These are phyloP conservation scores for Strongylocentrotus purpuratus DNA, from an alignment of 35 echinoderm and acorn worm species.

Conservation along the genomic window DNA sequence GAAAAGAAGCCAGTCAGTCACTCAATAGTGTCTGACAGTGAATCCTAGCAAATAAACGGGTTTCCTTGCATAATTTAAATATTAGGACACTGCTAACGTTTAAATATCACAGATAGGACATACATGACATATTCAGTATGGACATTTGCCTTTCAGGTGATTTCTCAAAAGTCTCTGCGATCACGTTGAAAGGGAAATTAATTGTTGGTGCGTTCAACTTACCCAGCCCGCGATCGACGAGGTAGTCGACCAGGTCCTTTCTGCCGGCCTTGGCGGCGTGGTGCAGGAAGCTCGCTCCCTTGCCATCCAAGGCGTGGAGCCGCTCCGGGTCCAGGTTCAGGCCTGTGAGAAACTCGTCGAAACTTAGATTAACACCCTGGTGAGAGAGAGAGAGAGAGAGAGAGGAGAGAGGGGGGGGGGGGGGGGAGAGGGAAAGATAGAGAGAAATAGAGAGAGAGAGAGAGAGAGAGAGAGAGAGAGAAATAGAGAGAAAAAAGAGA, in stretches of 20 bases:
- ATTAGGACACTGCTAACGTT: too few species aligned
- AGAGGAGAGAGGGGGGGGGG: not conserved
- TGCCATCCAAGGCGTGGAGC: slow-evolving; percentile 33
- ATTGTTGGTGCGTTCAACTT: not conserved
- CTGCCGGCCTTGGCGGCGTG: slow-evolving; percentile 48
- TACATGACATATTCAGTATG: too few species aligned
- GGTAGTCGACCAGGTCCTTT: slow-evolving; percentile 51
- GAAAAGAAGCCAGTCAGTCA: too few species aligned
- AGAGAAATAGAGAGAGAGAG: not conserved
- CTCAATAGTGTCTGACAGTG: too few species aligned
- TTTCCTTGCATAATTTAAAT: too few species aligned
- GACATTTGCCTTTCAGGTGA: too few species aligned
- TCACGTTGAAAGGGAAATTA: too few species aligned
- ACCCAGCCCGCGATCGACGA: slow-evolving; percentile 50
- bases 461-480: not conserved
- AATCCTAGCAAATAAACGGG: too few species aligned
- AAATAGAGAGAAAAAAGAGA: not conserved
- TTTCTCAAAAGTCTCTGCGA: too few species aligned
- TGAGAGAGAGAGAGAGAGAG: not conserved
- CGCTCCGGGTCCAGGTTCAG: slow-evolving; percentile 37
- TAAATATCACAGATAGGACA: too few species aligned
- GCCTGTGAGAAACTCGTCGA: slow-evolving; percentile 58
- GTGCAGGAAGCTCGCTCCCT: slow-evolving; percentile 59
- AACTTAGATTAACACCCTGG: slow-evolving; percentile 38
- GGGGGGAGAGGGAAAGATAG: not conserved